Evolutionary conservation across 1,140 invertebrate species (phyloP).

Genomic region (Akabosia matsudoensis): DNA sequence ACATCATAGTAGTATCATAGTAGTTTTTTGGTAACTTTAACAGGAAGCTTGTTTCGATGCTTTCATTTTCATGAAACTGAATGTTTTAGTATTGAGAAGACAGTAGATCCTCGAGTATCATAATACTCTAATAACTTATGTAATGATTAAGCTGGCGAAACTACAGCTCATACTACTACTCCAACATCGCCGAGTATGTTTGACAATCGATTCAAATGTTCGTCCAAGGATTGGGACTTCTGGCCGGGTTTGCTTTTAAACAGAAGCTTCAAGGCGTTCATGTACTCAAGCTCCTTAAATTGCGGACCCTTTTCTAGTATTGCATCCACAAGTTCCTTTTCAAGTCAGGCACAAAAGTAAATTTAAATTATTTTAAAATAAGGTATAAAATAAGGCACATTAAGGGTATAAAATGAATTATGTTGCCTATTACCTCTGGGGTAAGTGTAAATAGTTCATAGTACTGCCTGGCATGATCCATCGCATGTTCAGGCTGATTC

Average conservation of each 20-base stretch:
- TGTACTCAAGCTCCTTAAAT: conserved; percentile 80
- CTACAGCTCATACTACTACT: conserved; percentile 57
- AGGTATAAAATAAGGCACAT: background rate
- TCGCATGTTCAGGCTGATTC: conserved; percentile 72
- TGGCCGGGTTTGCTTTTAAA: conserved; percentile 58
- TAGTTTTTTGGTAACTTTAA: background rate
- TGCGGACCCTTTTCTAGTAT: conserved; percentile 76
- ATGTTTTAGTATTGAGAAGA: too few species aligned
- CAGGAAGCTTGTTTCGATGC: background rate
- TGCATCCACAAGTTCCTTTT: conserved; percentile 75
- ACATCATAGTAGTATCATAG: too few species aligned
- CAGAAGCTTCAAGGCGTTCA: conserved; percentile 75
- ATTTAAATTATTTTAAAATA: conserved; percentile 24
- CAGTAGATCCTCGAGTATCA: too few species aligned
- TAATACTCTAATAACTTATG: too few species aligned
- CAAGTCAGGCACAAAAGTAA: conserved; percentile 25
- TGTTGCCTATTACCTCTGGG: conserved; percentile 64
- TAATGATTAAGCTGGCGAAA: too few species aligned
- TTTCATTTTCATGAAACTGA: background rate
- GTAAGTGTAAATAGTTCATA: conserved; percentile 81
- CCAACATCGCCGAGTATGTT: conserved; percentile 67
- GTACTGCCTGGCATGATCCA: conserved; percentile 85
- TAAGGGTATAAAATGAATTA: conserved; percentile 13
- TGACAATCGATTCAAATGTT: conserved; percentile 60
- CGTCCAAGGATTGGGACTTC: conserved; percentile 47